A percentile compares a stretch with the other conserved stretches of the same genome.
These are phyloP conservation scores for Acomys russatus DNA, from an alignment of 2,797 vertebrate genomes.

Conservation along the genomic window DNA sequence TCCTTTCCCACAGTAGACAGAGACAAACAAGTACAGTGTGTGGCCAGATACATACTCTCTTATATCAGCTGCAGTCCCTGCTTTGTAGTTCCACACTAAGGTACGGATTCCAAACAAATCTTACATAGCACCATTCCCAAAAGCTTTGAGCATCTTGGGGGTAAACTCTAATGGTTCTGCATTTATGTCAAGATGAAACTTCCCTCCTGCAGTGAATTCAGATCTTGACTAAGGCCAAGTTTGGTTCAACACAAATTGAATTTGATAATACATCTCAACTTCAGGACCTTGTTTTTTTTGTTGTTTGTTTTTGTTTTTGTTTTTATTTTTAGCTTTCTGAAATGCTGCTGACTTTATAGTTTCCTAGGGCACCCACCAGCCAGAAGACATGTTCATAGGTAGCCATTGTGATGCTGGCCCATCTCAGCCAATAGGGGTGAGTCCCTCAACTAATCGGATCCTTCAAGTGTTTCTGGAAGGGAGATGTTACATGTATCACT, in stretches of 20 bases:
- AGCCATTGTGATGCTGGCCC: not conserved
- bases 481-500: not conserved
- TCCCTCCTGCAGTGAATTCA: conserved; percentile 69
- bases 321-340: not conserved
- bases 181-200: conserved; percentile 55
- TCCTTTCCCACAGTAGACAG: not conserved
- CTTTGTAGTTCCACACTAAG: conserved; percentile 42
- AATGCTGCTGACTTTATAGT: not conserved
- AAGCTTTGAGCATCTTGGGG: conserved; percentile 57
- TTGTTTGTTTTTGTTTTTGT: too few relatives aligned
- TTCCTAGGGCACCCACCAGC: not conserved
- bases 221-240: conserved; percentile 46
- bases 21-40: conserved; percentile 1
- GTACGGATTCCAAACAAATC: not conserved
- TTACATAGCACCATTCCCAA: conserved; percentile 53
- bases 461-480: conserved; percentile 62
- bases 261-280: not conserved
- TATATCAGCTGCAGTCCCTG: not conserved
- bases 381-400: not conserved
- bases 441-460: not conserved
- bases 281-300: not conserved
- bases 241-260: not conserved
- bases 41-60: conserved; percentile 49
- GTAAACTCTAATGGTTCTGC: conserved; percentile 58
- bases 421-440: not conserved